Evolutionary conservation across 2,113 vertebrate genomes (phyloP).

Genomic region (Fregata magnificens): DNA sequence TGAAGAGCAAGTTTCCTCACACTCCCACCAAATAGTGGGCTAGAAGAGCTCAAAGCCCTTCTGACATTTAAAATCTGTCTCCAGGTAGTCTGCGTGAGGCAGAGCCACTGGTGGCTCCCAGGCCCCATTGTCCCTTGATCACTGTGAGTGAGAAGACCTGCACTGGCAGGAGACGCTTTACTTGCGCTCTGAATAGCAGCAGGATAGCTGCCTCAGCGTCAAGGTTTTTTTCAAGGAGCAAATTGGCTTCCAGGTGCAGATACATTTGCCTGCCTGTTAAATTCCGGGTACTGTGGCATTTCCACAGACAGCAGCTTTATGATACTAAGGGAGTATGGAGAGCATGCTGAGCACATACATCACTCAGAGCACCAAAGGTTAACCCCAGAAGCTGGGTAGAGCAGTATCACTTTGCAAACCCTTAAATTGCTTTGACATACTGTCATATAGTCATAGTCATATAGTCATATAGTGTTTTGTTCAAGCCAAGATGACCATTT

Average conservation of each 20-base stretch:
- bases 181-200: not conserved
- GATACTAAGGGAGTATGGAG: not conserved
- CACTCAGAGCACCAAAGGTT: not conserved
- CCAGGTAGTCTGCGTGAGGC: not conserved
- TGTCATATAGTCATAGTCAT: too few species aligned
- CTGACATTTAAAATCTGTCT: not conserved
- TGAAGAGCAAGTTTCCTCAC: not conserved
- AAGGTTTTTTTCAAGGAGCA: not conserved
- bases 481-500: not conserved
- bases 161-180: not conserved
- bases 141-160: not conserved
- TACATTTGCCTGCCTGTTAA: not conserved
- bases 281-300: not conserved
- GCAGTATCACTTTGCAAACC: not conserved
- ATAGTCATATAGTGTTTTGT: not conserved
- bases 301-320: not conserved
- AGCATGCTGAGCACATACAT: not conserved
- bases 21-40: not conserved
- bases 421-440: not conserved
- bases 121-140: not conserved
- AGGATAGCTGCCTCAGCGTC: not conserved
- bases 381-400: not conserved
- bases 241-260: not conserved
- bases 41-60: not conserved
- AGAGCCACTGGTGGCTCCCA: not conserved